Percentiles rank a stretch among this genome's conserved stretches.
Evolutionary conservation across 2,888 invertebrate species (phyloP).

Genomic region (Cheilosia variabilis): DNA sequence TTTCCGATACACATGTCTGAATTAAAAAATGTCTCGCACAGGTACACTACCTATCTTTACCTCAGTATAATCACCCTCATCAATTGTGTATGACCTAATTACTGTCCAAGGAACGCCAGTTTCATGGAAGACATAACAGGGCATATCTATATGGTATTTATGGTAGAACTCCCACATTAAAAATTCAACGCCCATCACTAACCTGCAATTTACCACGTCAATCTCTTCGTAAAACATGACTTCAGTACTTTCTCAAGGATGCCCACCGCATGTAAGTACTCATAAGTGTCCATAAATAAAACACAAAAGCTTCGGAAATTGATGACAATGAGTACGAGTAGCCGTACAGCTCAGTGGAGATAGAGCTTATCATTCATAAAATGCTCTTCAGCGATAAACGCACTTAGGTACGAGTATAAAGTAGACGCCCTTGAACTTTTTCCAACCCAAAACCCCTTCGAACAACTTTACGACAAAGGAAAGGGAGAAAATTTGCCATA

Average conservation of each 20-base stretch:
- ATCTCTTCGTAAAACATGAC: slow-evolving; percentile 6
- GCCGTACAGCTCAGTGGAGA: neutral
- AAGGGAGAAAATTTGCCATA: slow-evolving; percentile 1
- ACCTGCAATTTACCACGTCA: slow-evolving; percentile 11
- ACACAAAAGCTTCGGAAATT: slow-evolving; percentile 1
- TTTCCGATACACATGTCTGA: no score
- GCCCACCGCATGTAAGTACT: neutral
- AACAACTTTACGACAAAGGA: neutral
- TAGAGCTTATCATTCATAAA: neutral
- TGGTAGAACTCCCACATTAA: slow-evolving; percentile 22
- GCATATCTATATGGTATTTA: neutral
- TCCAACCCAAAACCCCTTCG: neutral
- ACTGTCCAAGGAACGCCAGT: no score
- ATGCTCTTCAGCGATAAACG: neutral
- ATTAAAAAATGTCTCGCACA: no score
- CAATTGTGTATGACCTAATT: no score
- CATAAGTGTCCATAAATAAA: neutral
- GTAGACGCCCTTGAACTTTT: slow-evolving; percentile 30
- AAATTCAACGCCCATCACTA: neutral
- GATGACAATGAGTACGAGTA: neutral
- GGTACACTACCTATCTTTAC: no score
- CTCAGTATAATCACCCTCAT: no score
- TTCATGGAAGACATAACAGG: no score
- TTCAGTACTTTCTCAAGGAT: slow-evolving; percentile 1
- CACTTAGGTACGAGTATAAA: no score